Evolutionary conservation across 1,140 invertebrate species (phyloP), one percentile per base, ranked within the genome.

Genomic region (Cyclargus thomasi): DNA sequence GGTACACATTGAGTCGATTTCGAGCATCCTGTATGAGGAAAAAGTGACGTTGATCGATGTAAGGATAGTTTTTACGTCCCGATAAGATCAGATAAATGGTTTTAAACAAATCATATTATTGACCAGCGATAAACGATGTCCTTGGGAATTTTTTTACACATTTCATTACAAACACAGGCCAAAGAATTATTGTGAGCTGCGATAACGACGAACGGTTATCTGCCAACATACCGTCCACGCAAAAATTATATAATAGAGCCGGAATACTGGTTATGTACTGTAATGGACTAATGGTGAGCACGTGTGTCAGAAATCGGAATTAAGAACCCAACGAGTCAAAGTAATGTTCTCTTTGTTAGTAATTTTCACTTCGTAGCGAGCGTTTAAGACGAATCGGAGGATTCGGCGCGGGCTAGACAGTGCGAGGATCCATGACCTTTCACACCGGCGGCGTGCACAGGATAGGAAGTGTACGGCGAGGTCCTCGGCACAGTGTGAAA

Each of bases 181-280:
- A 77, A 75, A 74, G 64, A 47, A 64, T 75, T 74, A 76, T 73
- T 71, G 70, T 74, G 70, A 74, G 74, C 69, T 70, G 21, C 67
- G 74, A 77, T 76, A 79, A 76, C 23, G 35, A 36, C 68, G 21
- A 23, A 20, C 36, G 62, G 73, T 76, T 74, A 78, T 75, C 70
- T 70, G 47, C 39, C 36, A 70, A 55, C 62, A 62, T 62, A 62
- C 70, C 17, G 67, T 63, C 14, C 17, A 35, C n/a, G 10, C 53
- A 35, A 55, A 35, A 55, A 57, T 65, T 17, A 35, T 35, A 59
- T 23, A 53, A 29, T 2, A 23, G 14, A 21, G 22, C n/a, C n/a
- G n/a, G n/a, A n/a, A n/a, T n/a, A n/a, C n/a, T n/a, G n/a, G n/a
- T n/a, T n/a, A n/a, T n/a, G n/a, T n/a, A n/a, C n/a, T n/a, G n/a